Evolutionary conservation across 2,113 vertebrate species (phyloP).

Genomic region (Deroptyus accipitrinus): DNA sequence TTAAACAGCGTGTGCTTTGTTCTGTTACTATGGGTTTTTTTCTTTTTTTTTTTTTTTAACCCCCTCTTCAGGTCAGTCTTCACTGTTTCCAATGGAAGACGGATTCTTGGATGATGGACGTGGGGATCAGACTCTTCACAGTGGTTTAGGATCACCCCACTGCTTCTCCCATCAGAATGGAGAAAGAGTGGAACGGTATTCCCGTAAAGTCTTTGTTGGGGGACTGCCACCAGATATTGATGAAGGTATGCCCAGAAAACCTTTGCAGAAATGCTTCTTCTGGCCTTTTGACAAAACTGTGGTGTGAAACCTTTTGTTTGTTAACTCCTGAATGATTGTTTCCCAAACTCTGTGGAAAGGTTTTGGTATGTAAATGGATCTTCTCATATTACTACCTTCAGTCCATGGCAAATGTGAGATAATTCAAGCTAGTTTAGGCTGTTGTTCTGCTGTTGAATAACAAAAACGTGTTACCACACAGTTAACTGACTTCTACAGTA

Average conservation of each 20-base stretch:
- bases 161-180: constrained; percentile 98
- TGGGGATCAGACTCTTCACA: constrained; percentile 88
- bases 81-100: constrained; percentile 98
- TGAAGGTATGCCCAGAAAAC: constrained; percentile 83
- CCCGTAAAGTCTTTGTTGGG: constrained; percentile 97
- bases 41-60: background rate
- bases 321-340: background rate
- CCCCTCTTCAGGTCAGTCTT: constrained; percentile 87
- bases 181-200: constrained; percentile 94
- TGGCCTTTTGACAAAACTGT: background rate
- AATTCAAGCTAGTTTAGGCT: background rate
- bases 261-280: background rate
- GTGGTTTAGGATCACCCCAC: constrained; percentile 91
- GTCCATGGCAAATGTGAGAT: background rate
- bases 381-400: background rate
- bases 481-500: background rate
- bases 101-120: constrained; percentile 95
- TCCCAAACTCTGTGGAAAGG: background rate
- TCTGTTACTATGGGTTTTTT: constrained; percentile 63
- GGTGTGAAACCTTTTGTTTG: background rate
- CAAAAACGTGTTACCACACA: background rate
- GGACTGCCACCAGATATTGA: constrained; percentile 97
- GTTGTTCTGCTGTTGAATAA: background rate
- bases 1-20: background rate
- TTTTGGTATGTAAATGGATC: background rate